Percentiles rank a stretch among this genome's conserved stretches.
Conservation (phyloP, 2,888 invertebrate species). For the Diploptera punctata region DNA sequence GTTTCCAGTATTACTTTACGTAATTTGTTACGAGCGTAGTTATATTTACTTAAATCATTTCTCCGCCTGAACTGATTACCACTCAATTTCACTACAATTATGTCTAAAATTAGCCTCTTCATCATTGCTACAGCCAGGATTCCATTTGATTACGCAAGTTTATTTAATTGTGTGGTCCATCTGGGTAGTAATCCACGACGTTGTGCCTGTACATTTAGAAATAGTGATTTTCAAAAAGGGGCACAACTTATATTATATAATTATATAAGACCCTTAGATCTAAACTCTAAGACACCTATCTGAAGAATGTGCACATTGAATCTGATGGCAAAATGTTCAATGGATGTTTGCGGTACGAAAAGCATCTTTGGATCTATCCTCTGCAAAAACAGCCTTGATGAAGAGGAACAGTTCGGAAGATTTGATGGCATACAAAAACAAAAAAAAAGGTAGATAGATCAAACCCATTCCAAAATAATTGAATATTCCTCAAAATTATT, state of each 20-base stretch:
- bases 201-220: too few species aligned
- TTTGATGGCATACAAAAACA: neutral
- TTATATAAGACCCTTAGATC: neutral
- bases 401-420: neutral
- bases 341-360: neutral
- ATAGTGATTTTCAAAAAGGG: too few species aligned
- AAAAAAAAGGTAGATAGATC: neutral
- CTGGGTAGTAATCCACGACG: too few species aligned
- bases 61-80: neutral
- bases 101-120: neutral
- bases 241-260: too few species aligned
- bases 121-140: too few species aligned
- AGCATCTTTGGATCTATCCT: neutral
- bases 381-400: neutral
- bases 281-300: neutral
- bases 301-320: neutral
- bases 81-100: neutral
- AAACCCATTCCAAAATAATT: neutral
- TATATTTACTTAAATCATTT: neutral
- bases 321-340: neutral
- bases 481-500: neutral
- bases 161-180: too few species aligned
- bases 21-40: neutral
- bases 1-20: neutral
- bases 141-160: too few species aligned